A percentile compares a stretch with the other conserved stretches of the same genome.
phyloP scores from a whole-genome alignment of 2,797 vertebrate genomes.

The Microchirus variegatus region DNA sequence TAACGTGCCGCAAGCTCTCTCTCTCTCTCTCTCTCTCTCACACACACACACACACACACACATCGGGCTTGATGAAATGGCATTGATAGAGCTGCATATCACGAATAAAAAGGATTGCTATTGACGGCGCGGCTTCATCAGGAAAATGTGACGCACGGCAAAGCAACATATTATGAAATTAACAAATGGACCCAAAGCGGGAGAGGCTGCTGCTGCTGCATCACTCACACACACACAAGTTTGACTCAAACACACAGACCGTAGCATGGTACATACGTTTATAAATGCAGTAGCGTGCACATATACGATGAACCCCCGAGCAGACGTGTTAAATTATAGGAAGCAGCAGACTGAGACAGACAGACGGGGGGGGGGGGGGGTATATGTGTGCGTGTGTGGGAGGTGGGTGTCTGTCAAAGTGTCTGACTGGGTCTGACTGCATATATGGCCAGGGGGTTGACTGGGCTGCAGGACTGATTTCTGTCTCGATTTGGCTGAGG shows the following conservation, averaged over 20 bases:
- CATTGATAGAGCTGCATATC: conserved; percentile 43
- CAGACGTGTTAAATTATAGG: conserved; percentile 76
- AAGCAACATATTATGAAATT: conserved; percentile 17
- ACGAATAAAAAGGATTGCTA: conserved; percentile 41
- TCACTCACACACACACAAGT: not conserved
- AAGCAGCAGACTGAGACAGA: conserved; percentile 80
- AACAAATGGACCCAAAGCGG: conserved; percentile 19
- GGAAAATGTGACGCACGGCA: conserved; percentile 31
- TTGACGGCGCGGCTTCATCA: conserved; percentile 33
- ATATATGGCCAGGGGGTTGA: conserved; percentile 57
- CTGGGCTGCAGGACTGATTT: conserved; percentile 68
- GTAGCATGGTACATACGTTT: conserved; percentile 33
- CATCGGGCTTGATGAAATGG: conserved; percentile 56
- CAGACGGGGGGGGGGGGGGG: conserved; percentile 8
- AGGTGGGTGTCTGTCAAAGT: conserved; percentile 63
- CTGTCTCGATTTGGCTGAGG: conserved; percentile 67
- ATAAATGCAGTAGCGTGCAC: conserved; percentile 36
- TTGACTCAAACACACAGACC: not conserved
- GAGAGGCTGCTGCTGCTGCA: not conserved
- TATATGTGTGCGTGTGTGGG: not conserved
- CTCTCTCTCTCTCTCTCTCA: conserved; percentile 14
- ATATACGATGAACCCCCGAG: conserved; percentile 54
- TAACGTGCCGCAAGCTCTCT: conserved; percentile 22
- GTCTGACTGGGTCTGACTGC: conserved; percentile 69
- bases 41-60: conserved; percentile 9